These are phyloP conservation scores for Bombus polaris DNA, from an alignment of 1,140 invertebrate species.

Conservation along the genomic window DNA sequence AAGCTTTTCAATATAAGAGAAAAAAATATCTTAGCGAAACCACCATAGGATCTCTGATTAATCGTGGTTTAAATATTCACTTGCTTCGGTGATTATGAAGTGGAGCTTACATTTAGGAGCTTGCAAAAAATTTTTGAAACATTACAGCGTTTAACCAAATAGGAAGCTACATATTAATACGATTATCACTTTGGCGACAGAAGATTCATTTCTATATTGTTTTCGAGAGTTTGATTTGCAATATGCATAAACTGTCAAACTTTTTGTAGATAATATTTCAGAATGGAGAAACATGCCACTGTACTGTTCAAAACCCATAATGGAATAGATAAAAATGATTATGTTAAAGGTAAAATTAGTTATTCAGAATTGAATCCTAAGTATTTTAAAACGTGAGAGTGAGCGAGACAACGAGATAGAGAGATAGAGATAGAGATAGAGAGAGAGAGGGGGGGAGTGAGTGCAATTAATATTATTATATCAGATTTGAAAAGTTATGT, in stretches of 20 bases:
- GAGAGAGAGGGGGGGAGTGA: no score
- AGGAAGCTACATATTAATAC: background rate
- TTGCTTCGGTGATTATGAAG: background rate
- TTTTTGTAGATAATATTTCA: background rate
- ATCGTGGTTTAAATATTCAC: background rate
- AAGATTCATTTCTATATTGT: background rate
- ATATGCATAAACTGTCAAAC: background rate
- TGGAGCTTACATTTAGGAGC: background rate
- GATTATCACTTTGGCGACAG: background rate
- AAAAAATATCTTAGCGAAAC: background rate
- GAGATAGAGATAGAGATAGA: no score
- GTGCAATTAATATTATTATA: background rate
- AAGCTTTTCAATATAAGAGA: background rate
- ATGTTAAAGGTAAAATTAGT: background rate
- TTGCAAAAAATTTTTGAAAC: background rate
- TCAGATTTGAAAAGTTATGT: background rate
- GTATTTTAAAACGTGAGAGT: background rate
- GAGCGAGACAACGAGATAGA: background rate
- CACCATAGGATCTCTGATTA: background rate
- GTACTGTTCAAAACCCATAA: background rate
- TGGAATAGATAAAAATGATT: background rate
- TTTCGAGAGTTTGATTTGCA: background rate
- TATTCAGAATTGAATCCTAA: background rate
- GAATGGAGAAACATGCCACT: background rate
- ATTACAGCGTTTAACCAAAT: background rate